phyloP scores from a whole-genome alignment of 2,797 vertebrate species.

The Fratercula arctica region DNA sequence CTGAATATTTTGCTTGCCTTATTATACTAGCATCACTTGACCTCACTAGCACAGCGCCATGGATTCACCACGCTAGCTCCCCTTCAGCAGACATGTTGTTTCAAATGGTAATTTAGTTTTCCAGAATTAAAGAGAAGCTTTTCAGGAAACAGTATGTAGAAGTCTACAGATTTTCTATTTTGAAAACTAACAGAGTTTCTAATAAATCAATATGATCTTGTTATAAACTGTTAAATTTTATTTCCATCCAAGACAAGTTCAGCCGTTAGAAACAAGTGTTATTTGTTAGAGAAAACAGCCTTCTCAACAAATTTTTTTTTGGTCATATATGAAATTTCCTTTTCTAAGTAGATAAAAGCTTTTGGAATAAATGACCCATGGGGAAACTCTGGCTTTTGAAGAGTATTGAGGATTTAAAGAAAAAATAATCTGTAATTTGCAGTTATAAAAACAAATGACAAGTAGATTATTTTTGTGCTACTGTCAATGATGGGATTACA shows the following conservation, averaged over 20 bases:
- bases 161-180: not conserved
- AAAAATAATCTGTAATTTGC: constrained; percentile 22
- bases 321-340: not conserved
- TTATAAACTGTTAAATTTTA: not conserved
- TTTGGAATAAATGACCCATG: not conserved
- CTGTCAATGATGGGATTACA: not conserved
- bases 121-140: not conserved
- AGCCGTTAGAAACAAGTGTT: not conserved
- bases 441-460: constrained; percentile 25
- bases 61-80: not conserved
- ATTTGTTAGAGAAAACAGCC: not conserved
- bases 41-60: not conserved
- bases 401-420: not conserved
- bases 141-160: not conserved
- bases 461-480: not conserved
- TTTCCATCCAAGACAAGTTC: not conserved
- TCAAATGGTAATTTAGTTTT: not conserved
- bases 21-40: not conserved
- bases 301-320: not conserved
- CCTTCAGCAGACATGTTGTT: not conserved
- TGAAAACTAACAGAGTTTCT: not conserved
- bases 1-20: not conserved
- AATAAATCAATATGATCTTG: not conserved
- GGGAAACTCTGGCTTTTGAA: not conserved
- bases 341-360: not conserved